These are phyloP conservation scores for Montipora sp. DNA, from an alignment of 64 coral and sea anemone genomes.

Conservation along the genomic window DNA sequence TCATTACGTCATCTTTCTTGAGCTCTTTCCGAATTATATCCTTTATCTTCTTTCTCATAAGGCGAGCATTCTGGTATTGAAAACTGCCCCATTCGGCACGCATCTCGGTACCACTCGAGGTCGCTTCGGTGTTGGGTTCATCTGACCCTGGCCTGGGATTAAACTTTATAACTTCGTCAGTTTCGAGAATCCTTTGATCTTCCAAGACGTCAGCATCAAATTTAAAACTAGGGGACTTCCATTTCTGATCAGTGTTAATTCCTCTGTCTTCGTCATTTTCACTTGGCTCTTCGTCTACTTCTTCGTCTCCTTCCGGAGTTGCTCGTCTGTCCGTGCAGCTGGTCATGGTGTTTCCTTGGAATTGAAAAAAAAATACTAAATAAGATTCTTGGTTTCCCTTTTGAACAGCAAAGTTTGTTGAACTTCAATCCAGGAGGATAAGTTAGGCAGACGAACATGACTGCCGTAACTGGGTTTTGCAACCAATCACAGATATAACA, in stretches of 20 bases:
- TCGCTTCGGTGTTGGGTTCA: not conserved
- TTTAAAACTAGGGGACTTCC: not conserved
- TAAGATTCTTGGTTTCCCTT: too few species aligned
- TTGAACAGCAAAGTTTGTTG: too few species aligned
- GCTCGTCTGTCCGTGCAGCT: too few species aligned
- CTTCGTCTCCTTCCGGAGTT: too few species aligned
- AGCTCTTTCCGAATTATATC: conserved; percentile 45
- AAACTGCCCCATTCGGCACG: not conserved
- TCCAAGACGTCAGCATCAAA: conserved; percentile 64
- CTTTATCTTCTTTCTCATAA: conserved; percentile 24
- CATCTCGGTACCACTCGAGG: not conserved
- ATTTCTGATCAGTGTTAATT: not conserved
- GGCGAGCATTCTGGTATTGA: conserved; percentile 53
- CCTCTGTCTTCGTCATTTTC: conserved; percentile 10
- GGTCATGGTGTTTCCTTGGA: too few species aligned
- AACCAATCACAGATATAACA: too few species aligned
- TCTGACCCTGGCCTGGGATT: not conserved
- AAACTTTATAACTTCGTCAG: conserved; percentile 31
- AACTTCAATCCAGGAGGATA: too few species aligned
- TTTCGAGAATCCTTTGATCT: conserved; percentile 60
- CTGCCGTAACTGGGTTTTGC: too few species aligned
- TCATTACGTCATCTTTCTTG: conserved; percentile 67
- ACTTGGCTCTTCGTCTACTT: not conserved
- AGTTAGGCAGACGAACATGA: too few species aligned
- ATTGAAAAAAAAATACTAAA: not conserved